These are phyloP conservation scores for Brachypalpus laphriformis DNA, from an alignment of 2,888 invertebrate genomes.

Conservation along the genomic window DNA sequence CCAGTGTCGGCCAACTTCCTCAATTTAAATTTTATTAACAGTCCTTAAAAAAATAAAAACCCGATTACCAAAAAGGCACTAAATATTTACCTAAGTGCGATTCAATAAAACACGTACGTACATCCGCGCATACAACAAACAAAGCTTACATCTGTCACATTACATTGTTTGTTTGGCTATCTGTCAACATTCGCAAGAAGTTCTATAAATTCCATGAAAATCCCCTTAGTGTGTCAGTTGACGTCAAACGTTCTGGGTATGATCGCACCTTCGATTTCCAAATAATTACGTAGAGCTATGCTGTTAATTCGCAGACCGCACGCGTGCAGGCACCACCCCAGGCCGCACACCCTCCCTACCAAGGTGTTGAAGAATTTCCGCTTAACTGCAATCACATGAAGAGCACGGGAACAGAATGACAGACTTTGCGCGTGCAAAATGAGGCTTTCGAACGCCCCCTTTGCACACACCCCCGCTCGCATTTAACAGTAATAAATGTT, in stretches of 20 bases:
- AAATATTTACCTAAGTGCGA: not conserved
- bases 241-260: conserved; percentile 42
- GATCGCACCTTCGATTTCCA: conserved; percentile 51
- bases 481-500: not conserved
- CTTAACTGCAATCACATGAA: conserved; percentile 31
- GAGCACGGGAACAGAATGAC: conserved; percentile 19
- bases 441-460: not conserved
- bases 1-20: not conserved
- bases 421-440: conserved; percentile 28
- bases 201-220: conserved; percentile 31
- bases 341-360: not conserved
- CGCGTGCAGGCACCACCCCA: conserved; percentile 30
- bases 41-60: not conserved
- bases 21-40: not conserved
- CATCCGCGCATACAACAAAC: not conserved
- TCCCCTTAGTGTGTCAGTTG: conserved; percentile 26
- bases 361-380: conserved; percentile 18
- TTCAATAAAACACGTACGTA: not conserved
- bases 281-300: conserved; percentile 12
- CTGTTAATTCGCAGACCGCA: conserved; percentile 21
- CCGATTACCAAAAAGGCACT: not conserved
- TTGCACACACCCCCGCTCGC: not conserved
- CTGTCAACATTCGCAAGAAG: not conserved
- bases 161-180: conserved; percentile 10
- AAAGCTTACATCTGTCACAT: conserved; percentile 24